Base-by-base conservation (phyloP, 2,113 vertebrate species). In the Halcyon senegalensis region DNA sequence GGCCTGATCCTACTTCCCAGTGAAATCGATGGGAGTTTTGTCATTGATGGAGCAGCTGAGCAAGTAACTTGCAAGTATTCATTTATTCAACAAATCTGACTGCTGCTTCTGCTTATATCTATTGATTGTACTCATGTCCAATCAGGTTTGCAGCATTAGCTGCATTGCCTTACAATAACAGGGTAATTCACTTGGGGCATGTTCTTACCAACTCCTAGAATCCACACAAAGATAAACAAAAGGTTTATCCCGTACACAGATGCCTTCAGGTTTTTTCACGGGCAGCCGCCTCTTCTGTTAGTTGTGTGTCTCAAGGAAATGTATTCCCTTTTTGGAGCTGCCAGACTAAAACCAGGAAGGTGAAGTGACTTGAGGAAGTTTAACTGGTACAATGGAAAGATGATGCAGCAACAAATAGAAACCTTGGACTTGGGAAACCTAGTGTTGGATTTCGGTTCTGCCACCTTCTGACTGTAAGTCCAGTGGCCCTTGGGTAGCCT, bases 81-180 rank as follows among this genome's bases (percentile, higher is more conserved):
- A 96, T 96, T 96, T 97, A 96, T 96, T 96, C 84, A 90, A 96
- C 94, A 93, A 87, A 96, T 94, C 89, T 89, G 41, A 58, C 92
- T 96, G 78, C 91, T 97, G 77, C 96, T 94, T 93, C 90, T 96
- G 96, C 90, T 97, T 94, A 94, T 96, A 96, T 94, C 64, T 95
- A 92, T 97, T 88, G 90, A 92, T 92, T 78, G 89, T 44, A 76
- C 62, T 94, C 62, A 37, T 92, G 94, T 94, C 95, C 92, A 96
- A 87, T 79, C 95, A 94, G 92, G 94, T 79, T 69, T 94, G 94
- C 77, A 90, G 88, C 88, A 90, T 84, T 90, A 95, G 80, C 69
- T 2, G 86, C 58, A 82, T 92, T 96, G 90, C 83, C 80, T 82
- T 95, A 81, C 73, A 93, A 91, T 94, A 94, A 90, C 88, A 81